Conservation (phyloP, 2,888 invertebrate species). For the Prosopocoilus inquinatus region DNA sequence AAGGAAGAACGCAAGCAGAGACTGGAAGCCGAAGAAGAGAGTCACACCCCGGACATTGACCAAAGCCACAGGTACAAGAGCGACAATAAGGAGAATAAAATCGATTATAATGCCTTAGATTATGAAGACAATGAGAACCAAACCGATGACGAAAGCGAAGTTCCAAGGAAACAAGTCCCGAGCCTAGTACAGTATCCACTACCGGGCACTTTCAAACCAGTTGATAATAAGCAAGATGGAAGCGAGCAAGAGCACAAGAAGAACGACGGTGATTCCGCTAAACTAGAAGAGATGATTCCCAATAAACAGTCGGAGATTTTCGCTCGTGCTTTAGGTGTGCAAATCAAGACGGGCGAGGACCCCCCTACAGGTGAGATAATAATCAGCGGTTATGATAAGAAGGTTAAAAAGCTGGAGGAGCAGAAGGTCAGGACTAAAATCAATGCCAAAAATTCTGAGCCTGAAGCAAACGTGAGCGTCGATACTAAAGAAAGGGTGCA, state of each 20-base stretch:
- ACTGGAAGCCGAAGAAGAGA: slow-evolving; percentile 9
- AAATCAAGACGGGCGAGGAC: slow-evolving; percentile 48
- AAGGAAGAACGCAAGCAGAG: slow-evolving; percentile 20
- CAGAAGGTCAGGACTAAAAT: background rate
- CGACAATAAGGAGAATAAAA: slow-evolving; percentile 33
- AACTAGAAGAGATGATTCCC: slow-evolving; percentile 19
- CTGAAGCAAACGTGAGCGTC: background rate
- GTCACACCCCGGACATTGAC: slow-evolving; percentile 6
- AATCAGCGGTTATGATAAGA: slow-evolving; percentile 45
- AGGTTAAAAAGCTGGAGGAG: slow-evolving; percentile 26
- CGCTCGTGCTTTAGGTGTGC: slow-evolving; percentile 57
- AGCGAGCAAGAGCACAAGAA: slow-evolving; percentile 12
- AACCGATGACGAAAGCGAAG: slow-evolving; percentile 40
- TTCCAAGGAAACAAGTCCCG: slow-evolving; percentile 40
- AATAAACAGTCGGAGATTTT: slow-evolving; percentile 48
- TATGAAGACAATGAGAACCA: slow-evolving; percentile 62
- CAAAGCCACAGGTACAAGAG: background rate
- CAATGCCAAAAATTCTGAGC: slow-evolving; percentile 6
- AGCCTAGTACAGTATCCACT: slow-evolving; percentile 50
- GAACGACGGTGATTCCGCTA: slow-evolving; percentile 1
- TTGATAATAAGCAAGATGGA: slow-evolving; percentile 29
- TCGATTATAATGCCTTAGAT: slow-evolving; percentile 73
- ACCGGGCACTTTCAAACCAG: slow-evolving; percentile 37
- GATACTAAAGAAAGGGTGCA: slow-evolving; percentile 11
- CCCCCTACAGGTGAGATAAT: slow-evolving; percentile 41